phyloP scores from a whole-genome alignment of 2,113 vertebrate species.

The Nibea coibor region DNA sequence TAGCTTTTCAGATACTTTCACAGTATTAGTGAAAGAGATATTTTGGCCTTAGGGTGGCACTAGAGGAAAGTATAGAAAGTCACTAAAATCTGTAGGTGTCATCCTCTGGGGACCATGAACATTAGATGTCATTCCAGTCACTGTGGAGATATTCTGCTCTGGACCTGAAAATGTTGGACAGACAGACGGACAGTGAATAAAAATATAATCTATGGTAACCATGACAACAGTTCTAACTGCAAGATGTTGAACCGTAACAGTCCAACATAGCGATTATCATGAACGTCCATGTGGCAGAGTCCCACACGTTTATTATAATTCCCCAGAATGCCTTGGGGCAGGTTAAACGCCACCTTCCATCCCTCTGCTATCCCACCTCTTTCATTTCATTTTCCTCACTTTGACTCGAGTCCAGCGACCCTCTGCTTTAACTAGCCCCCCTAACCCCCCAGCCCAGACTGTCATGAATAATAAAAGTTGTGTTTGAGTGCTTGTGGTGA shows the following conservation, averaged over 20 bases:
- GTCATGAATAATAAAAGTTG: constrained; percentile 54
- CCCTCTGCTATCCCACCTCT: constrained; percentile 8
- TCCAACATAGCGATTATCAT: not conserved
- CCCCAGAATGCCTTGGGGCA: constrained; percentile 47
- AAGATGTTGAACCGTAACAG: not conserved
- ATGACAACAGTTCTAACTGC: not conserved
- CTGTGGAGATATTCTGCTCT: not conserved
- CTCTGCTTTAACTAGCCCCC: not conserved
- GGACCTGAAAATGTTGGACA: not conserved
- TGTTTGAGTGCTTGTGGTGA: constrained; percentile 23
- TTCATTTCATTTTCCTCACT: not conserved
- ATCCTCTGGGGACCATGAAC: not conserved
- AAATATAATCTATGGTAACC: not conserved
- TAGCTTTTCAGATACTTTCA: too few relatives aligned
- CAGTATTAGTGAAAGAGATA: too few relatives aligned
- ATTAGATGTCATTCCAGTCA: not conserved
- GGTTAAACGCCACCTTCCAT: constrained; percentile 15
- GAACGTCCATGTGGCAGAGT: constrained; percentile 14
- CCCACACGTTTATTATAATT: constrained; percentile 40
- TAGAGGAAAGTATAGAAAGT: not conserved
- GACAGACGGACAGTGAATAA: not conserved
- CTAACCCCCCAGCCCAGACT: constrained; percentile 17
- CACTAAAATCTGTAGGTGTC: not conserved
- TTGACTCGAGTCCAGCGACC: constrained; percentile 7
- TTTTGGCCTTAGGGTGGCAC: not conserved